These are phyloP conservation scores for Heliconius melpomene DNA, from an alignment of 1,140 invertebrate genomes.

Conservation along the genomic window DNA sequence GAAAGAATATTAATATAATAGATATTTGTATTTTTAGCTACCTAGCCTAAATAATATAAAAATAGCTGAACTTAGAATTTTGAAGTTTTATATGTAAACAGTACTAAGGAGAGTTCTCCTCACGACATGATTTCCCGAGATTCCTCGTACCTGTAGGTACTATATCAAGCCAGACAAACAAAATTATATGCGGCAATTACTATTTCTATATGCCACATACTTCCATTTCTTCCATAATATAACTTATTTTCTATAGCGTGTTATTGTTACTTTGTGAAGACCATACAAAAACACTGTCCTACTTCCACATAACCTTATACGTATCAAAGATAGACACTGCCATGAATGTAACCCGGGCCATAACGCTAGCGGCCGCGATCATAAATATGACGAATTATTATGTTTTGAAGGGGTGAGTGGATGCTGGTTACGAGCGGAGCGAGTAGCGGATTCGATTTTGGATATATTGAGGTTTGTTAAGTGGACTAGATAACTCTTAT, in stretches of 20 bases:
- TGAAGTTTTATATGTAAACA: no score
- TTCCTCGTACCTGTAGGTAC: no score
- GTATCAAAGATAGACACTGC: constrained; percentile 6
- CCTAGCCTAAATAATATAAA: no score
- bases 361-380: constrained; percentile 46
- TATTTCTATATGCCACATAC: background rate
- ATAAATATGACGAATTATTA: constrained; percentile 69
- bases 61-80: no score
- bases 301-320: background rate
- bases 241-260: background rate
- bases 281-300: background rate
- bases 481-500: no score
- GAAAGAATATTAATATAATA: no score
- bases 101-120: no score
- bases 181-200: no score
- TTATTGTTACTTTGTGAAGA: constrained; percentile 10
- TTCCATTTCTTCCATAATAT: background rate
- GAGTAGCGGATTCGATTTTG: constrained; percentile 19
- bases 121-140: no score
- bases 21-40: no score
- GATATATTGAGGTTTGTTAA: background rate
- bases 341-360: constrained; percentile 29
- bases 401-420: constrained; percentile 51
- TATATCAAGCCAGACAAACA: no score
- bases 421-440: constrained; percentile 35